These are phyloP conservation scores for Tautogolabrus adspersus DNA, from an alignment of 2,113 vertebrate species.

Conservation along the genomic window DNA sequence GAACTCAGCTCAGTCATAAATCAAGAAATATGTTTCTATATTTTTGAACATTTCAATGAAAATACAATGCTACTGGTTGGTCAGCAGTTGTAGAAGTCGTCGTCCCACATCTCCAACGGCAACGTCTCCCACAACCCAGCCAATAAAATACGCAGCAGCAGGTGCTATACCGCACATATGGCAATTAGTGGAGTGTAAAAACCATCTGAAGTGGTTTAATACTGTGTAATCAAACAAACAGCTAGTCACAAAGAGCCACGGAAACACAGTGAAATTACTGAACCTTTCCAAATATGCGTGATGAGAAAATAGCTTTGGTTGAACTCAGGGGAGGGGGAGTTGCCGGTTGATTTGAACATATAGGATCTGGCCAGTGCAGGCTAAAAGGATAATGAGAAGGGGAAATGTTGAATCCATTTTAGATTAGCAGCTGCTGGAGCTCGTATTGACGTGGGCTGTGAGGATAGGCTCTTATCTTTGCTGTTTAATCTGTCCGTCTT, in stretches of 20 bases:
- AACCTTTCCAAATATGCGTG: conserved; percentile 28
- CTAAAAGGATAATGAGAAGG: conserved; percentile 61
- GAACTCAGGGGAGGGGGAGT: background rate
- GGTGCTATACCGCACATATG: conserved; percentile 22
- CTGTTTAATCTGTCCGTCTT: conserved; percentile 70
- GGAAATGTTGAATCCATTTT: conserved; percentile 71
- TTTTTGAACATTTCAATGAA: background rate
- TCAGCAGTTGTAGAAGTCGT: background rate
- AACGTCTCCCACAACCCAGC: background rate
- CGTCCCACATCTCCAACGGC: background rate
- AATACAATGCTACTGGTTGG: background rate
- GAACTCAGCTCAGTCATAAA: background rate
- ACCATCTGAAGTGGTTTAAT: conserved; percentile 43
- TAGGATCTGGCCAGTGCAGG: conserved; percentile 11
- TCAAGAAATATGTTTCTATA: background rate
- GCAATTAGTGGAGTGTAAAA: conserved; percentile 47
- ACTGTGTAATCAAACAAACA: conserved; percentile 46
- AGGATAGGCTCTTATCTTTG: conserved; percentile 48
- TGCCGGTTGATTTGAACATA: conserved; percentile 34
- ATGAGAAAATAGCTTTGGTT: conserved; percentile 41
- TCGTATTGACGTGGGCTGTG: conserved; percentile 45
- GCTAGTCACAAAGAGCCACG: conserved; percentile 6
- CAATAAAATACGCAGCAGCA: conserved; percentile 23
- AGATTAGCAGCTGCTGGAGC: conserved; percentile 48
- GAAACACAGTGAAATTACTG: conserved; percentile 28